Base-by-base conservation (phyloP, 2,888 invertebrate species). In the Proisotoma minuta region DNA sequence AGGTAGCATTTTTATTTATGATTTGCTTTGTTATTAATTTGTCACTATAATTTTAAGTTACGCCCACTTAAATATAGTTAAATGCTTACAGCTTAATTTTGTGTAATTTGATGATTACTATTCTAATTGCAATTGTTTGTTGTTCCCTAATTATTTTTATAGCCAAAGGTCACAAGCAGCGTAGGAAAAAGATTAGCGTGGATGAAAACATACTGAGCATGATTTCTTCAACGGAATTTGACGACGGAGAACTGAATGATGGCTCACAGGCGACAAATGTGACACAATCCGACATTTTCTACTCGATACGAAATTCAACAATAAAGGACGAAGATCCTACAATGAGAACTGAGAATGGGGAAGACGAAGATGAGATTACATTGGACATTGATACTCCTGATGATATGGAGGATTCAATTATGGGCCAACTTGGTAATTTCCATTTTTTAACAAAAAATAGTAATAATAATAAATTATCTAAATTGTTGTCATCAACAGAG, bases 331-430 rank as follows among this genome's bases (percentile, higher is more conserved):
- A 71, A 54, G 71, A 70, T 34, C 70, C 69, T 57, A 72, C 73
- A 1, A 70, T 72, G 57, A 60, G 67, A 68, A 79, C 80, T 2
- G 81, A 81, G 66, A 80, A 81, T 74, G 81, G 81, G 48, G 80
- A 80, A 60, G 76, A 75, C 53, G 74, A 71, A 26, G 78, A 79
- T 68, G 79, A 78, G 64, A 75, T 77, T 26, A 78, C 78, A 12
- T 76, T 77, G 59, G 78, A 78, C 63, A 75, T 79, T 43, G 78
- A 79, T 63, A 80, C 79, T 4, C 78, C 79, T 27, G 80, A 80
- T 71, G 79, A 79, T 57, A 73, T 80, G 62, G 79, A 79, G 65
- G 79, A 79, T 63, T 79, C 79, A 3, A 77, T 79, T 26, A 71
- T 79, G 64, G 78, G 78, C 64, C 75, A n/a, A n/a, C n/a, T n/a